Conservation (phyloP, 2,888 invertebrate genomes). For the Diadegma fenestrale region DNA sequence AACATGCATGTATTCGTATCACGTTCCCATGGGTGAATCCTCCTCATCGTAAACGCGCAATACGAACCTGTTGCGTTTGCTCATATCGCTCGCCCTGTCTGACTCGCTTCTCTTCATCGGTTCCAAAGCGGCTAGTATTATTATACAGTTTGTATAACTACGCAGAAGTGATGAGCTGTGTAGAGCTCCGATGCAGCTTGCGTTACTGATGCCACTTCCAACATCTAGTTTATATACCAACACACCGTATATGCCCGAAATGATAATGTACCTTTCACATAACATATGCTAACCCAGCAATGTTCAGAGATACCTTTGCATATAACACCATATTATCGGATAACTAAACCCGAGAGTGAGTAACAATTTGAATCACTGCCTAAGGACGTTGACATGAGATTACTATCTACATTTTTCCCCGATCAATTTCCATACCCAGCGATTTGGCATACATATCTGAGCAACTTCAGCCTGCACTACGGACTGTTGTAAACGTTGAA, state of each 20-base stretch:
- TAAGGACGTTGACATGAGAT: neutral
- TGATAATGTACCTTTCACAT: conserved; percentile 15
- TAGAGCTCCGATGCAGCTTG: conserved; percentile 11
- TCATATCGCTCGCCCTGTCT: conserved; percentile 51
- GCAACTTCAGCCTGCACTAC: neutral
- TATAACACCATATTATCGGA: conserved; percentile 13
- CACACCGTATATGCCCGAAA: conserved; percentile 1
- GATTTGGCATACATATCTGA: neutral
- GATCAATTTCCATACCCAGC: neutral
- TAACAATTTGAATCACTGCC: neutral
- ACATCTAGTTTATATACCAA: conserved; percentile 9
- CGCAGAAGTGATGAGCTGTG: conserved; percentile 34
- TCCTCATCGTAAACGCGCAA: conserved; percentile 67
- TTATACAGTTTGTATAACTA: conserved; percentile 29
- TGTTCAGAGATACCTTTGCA: neutral
- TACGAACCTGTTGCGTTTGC: conserved; percentile 67
- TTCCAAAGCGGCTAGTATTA: conserved; percentile 5
- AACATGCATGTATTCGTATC: conserved; percentile 53
- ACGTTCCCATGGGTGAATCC: conserved; percentile 66
- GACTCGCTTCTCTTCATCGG: conserved; percentile 8
- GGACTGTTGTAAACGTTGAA: neutral
- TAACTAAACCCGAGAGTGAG: neutral
- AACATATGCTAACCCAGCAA: conserved; percentile 1
- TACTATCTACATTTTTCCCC: neutral
- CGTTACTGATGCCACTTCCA: conserved; percentile 21